Percentiles rank a stretch among this genome's conserved stretches.
Conservation (phyloP, 2,113 vertebrate species). For the Tiliqua scincoides region DNA sequence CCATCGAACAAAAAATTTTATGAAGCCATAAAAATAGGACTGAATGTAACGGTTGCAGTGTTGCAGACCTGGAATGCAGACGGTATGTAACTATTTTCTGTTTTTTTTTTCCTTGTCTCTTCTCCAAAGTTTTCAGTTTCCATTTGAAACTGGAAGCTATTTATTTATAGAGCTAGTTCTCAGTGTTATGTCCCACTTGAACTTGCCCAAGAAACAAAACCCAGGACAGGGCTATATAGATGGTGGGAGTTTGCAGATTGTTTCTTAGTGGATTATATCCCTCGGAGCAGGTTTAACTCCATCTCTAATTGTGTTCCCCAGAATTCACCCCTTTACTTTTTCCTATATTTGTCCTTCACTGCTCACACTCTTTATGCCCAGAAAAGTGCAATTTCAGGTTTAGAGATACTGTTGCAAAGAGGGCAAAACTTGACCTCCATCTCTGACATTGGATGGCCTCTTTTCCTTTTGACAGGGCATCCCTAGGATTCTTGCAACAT, state of each 20-base stretch:
- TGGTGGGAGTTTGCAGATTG: background rate
- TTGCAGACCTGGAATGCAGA: conserved; percentile 14
- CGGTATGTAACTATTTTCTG: conserved; percentile 33
- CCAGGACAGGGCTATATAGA: too few species aligned
- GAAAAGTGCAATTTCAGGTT: too few species aligned
- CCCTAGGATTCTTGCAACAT: too few species aligned
- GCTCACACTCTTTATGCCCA: too few species aligned
- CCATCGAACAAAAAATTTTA: conserved; percentile 43
- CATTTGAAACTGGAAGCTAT: background rate
- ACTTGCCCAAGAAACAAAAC: background rate
- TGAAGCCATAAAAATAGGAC: conserved; percentile 31
- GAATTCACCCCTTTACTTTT: background rate
- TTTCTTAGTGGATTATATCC: background rate
- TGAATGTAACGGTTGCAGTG: conserved; percentile 55
- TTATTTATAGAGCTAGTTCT: background rate
- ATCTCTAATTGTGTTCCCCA: background rate
- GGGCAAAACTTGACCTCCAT: too few species aligned
- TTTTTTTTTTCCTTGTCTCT: background rate
- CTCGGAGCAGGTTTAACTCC: background rate
- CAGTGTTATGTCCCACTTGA: background rate
- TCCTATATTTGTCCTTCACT: background rate
- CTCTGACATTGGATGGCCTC: too few species aligned
- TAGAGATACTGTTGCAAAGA: too few species aligned
- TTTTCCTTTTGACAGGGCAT: too few species aligned
- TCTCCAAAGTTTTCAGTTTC: background rate